phyloP scores from a whole-genome alignment of 2,888 invertebrate genomes.

The Epinotia bilunana region DNA sequence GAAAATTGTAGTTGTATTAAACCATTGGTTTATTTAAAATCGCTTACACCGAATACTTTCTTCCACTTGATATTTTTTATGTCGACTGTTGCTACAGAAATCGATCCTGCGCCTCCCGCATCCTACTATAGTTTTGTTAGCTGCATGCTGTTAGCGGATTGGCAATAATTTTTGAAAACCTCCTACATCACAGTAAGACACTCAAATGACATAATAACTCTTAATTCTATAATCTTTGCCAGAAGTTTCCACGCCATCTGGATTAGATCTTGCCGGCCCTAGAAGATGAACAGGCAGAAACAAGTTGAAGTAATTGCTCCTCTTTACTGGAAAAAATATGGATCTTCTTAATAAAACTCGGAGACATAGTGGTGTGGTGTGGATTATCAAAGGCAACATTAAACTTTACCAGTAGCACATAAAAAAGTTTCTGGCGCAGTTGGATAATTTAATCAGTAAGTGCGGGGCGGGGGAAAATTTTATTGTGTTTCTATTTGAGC shows the following conservation, averaged over 20 bases:
- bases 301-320: constrained; percentile 50
- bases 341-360: background rate
- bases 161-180: too few species aligned
- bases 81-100: too few species aligned
- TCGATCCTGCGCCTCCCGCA: too few species aligned
- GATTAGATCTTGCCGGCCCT: constrained; percentile 58
- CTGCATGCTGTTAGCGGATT: too few species aligned
- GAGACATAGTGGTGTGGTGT: constrained; percentile 27
- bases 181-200: too few species aligned
- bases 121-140: too few species aligned
- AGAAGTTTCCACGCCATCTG: constrained; percentile 50
- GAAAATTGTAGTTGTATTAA: too few species aligned
- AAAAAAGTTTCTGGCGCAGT: constrained; percentile 44
- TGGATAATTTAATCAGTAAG: constrained; percentile 43
- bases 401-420: constrained; percentile 46
- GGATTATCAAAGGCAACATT: constrained; percentile 54
- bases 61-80: too few species aligned
- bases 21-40: too few species aligned
- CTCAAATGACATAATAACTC: background rate
- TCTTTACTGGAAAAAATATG: background rate
- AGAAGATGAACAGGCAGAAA: constrained; percentile 59
- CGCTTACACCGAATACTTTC: too few species aligned
- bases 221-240: constrained; percentile 54
- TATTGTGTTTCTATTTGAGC: constrained; percentile 9
- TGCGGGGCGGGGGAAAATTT: constrained; percentile 20